A percentile compares a stretch with the other conserved stretches of the same genome.
phyloP scores from a whole-genome alignment of 2,113 vertebrate species.

The Anser cygnoides region DNA sequence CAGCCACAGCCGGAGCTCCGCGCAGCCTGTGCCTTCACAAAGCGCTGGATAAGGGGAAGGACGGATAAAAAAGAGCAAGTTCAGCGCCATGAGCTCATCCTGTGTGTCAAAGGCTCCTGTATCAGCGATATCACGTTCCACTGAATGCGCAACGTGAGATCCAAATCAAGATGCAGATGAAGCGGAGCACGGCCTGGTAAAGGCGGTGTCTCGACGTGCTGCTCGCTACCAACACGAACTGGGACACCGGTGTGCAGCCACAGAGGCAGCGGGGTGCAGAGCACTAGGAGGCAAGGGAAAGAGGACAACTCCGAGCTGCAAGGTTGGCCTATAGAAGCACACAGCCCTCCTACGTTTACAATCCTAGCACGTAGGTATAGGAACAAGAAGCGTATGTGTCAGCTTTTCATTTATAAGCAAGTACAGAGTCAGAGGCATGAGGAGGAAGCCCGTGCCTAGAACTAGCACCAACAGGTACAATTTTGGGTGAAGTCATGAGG shows the following conservation, averaged over 20 bases:
- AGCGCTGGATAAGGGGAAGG: accelerated
- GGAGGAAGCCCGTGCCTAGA: background rate
- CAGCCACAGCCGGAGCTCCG: background rate
- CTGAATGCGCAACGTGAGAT: background rate
- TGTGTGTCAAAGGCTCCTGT: background rate
- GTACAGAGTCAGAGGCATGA: background rate
- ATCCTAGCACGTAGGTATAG: background rate
- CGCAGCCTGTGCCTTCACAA: background rate
- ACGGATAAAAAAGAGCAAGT: background rate
- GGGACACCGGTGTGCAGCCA: background rate
- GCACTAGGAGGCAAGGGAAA: background rate
- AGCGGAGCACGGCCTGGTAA: background rate
- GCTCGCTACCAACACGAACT: background rate
- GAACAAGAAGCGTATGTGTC: background rate
- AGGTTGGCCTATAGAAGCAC: background rate
- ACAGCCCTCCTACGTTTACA: background rate
- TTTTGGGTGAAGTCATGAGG: background rate
- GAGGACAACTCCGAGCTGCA: background rate
- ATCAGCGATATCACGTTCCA: background rate
- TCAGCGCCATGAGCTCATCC: background rate
- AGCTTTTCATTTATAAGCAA: background rate
- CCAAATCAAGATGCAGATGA: background rate
- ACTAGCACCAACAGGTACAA: background rate
- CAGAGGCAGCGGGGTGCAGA: background rate
- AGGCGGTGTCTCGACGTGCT: too few relatives aligned